Evolutionary conservation across 2,113 vertebrate species (phyloP).

Genomic region (Aptenodytes forsteri): DNA sequence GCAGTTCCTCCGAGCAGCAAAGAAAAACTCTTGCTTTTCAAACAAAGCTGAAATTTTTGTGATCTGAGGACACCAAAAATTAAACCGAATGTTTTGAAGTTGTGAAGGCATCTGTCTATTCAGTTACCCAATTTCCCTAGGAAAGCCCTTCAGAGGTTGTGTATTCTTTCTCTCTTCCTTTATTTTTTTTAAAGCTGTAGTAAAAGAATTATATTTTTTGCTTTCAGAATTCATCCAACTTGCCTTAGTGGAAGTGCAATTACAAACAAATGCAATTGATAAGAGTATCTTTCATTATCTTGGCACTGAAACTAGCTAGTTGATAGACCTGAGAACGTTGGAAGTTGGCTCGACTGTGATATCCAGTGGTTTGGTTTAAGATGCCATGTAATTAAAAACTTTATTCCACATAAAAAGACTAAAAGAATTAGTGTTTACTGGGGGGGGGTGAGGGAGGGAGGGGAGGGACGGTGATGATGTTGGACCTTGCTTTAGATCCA

Average conservation of each 20-base stretch:
- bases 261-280: not conserved
- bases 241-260: not conserved
- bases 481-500: not conserved
- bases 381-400: not conserved
- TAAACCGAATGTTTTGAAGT: not conserved
- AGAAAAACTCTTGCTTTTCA: not conserved
- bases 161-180: not conserved
- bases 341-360: not conserved
- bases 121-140: not conserved
- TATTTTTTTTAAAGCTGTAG: not conserved
- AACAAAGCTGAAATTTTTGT: not conserved
- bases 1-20: not conserved
- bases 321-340: not conserved
- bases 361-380: not conserved
- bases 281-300: not conserved
- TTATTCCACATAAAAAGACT: not conserved
- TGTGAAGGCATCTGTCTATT: not conserved
- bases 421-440: not conserved
- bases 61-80: not conserved
- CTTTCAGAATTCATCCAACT: not conserved
- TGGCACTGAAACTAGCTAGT: not conserved
- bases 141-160: not conserved
- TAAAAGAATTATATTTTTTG: not conserved
- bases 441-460: too few species aligned
- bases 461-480: rapidly evolving